phyloP scores from a whole-genome alignment of 2,888 invertebrate species.

The Watsonalla binaria region DNA sequence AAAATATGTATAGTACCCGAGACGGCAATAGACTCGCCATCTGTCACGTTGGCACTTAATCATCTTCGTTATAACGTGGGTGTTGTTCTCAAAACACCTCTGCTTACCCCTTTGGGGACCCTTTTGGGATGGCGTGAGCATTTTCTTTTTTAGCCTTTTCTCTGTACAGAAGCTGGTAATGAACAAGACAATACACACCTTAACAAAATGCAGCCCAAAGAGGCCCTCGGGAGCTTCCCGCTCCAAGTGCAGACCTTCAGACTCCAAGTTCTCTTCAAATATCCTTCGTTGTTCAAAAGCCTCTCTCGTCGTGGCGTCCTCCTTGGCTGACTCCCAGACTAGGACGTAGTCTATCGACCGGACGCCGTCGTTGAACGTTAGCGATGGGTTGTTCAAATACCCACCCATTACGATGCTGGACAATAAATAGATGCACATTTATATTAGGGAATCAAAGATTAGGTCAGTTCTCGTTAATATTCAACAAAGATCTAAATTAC shows the following conservation, averaged over 20 bases:
- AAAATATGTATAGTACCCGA: too few species aligned
- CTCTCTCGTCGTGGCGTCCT: slow-evolving; percentile 65
- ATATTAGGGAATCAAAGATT: slow-evolving; percentile 7
- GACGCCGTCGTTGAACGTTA: slow-evolving; percentile 84
- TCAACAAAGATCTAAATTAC: too few species aligned
- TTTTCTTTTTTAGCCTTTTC: too few species aligned
- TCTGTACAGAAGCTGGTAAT: background rate
- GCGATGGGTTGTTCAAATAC: slow-evolving; percentile 69
- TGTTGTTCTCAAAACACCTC: too few species aligned
- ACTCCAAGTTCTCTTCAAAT: slow-evolving; percentile 85
- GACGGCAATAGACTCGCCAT: too few species aligned
- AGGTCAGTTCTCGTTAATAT: too few species aligned
- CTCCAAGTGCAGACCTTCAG: slow-evolving; percentile 87
- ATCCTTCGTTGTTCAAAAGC: slow-evolving; percentile 74
- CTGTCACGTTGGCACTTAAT: too few species aligned
- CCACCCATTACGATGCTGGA: slow-evolving; percentile 63
- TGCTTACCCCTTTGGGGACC: too few species aligned
- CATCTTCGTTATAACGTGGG: too few species aligned
- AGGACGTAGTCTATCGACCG: slow-evolving; percentile 88
- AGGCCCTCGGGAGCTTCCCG: slow-evolving; percentile 81
- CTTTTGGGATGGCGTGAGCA: too few species aligned
- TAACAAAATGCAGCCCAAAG: slow-evolving; percentile 86
- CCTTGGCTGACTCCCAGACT: slow-evolving; percentile 83
- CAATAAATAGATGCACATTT: slow-evolving; percentile 12
- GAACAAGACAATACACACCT: slow-evolving; percentile 56